Percentiles rank a stretch among this genome's conserved stretches.
phyloP scores from a whole-genome alignment of 35 echinoderm and acorn worm species.

The Apostichopus californicus region DNA sequence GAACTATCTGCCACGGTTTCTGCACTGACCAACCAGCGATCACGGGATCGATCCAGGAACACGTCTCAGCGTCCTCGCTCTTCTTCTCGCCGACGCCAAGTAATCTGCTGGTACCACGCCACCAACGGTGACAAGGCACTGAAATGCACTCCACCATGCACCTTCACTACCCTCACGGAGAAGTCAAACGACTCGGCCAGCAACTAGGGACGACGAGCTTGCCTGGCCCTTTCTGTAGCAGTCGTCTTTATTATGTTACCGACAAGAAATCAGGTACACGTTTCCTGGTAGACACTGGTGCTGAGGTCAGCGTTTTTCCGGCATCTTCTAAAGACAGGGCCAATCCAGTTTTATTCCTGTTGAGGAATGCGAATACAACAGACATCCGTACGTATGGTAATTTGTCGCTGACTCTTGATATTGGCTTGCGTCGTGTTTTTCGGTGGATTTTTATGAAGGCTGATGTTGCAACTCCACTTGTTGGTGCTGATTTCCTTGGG shows the following conservation, averaged over 20 bases:
- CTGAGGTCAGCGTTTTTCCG: not conserved
- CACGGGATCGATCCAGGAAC: no score
- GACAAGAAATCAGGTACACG: no score
- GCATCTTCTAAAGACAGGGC: not conserved
- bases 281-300: no score
- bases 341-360: not conserved
- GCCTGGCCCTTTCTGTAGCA: not conserved
- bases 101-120: not conserved
- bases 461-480: no score
- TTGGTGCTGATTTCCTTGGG: no score
- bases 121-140: not conserved
- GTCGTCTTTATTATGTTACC: not conserved
- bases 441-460: not conserved
- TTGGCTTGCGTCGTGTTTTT: constrained; percentile 11
- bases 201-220: not conserved
- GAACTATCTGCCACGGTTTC: not conserved
- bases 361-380: not conserved
- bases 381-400: not conserved
- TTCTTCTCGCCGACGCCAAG: not conserved
- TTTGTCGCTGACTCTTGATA: not conserved
- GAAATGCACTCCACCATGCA: not conserved
- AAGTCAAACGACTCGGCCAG: constrained; percentile 17
- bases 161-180: not conserved
- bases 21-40: no score
- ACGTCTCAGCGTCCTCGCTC: not conserved